These are phyloP conservation scores for Pristionchus pacificus DNA, from an alignment of 1,140 invertebrate genomes.

Conservation along the genomic window DNA sequence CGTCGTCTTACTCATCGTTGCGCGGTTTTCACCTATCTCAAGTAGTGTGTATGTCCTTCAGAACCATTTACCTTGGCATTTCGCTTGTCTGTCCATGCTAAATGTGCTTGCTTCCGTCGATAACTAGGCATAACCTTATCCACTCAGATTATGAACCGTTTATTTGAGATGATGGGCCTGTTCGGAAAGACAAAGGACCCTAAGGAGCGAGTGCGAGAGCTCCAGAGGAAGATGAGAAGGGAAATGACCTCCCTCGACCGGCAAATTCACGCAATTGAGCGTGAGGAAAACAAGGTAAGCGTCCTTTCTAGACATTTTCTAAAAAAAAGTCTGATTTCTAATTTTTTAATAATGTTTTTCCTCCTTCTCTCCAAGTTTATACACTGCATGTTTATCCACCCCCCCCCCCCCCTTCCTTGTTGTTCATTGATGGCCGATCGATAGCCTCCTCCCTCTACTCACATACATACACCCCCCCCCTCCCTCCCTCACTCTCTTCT, in stretches of 20 bases:
- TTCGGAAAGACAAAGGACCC: conserved; percentile 52
- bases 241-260: conserved; percentile 85
- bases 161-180: conserved; percentile 59
- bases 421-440: too few species aligned
- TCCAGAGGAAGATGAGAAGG: conserved; percentile 85
- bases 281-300: conserved; percentile 85
- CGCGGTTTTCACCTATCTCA: neutral
- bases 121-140: too few species aligned
- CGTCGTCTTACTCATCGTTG: too few species aligned
- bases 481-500: too few species aligned
- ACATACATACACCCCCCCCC: too few species aligned
- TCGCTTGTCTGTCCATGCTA: neutral
- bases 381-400: too few species aligned
- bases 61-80: neutral
- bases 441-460: too few species aligned
- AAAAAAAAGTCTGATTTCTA: neutral
- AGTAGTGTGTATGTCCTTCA: neutral
- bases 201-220: conserved; percentile 78
- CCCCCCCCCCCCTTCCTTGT: too few species aligned
- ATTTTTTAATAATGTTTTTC: conserved; percentile 14
- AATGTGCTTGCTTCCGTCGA: too few species aligned
- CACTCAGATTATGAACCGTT: too few species aligned
- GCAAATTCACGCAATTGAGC: conserved; percentile 84
- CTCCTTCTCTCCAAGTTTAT: too few species aligned
- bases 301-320: neutral